phyloP scores from a whole-genome alignment of 1,140 invertebrate species.

The Tribolium madens region DNA sequence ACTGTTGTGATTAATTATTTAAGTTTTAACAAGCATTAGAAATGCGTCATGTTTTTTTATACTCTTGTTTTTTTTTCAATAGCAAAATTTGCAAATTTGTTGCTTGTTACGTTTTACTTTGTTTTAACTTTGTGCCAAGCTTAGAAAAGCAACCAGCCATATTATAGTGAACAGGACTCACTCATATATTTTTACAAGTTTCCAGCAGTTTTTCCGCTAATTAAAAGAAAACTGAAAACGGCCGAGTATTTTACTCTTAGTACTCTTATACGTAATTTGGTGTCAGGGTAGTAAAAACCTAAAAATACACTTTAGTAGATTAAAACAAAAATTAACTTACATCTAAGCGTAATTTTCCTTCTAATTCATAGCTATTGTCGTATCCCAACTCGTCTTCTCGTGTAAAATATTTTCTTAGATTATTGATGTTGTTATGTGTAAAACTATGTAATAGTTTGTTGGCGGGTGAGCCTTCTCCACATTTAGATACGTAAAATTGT shows the following conservation, averaged over 20 bases:
- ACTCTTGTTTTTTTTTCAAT: slow-evolving; percentile 40
- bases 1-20: slow-evolving; percentile 63
- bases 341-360: slow-evolving; percentile 43
- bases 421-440: slow-evolving; percentile 59
- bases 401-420: slow-evolving; percentile 59
- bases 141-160: slow-evolving; percentile 54
- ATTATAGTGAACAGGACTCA: slow-evolving; percentile 42
- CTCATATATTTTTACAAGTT: slow-evolving; percentile 50
- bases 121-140: slow-evolving; percentile 56
- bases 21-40: slow-evolving; percentile 54
- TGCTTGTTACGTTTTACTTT: slow-evolving; percentile 39
- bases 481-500: slow-evolving; percentile 65
- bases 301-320: slow-evolving; percentile 51
- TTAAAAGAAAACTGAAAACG: slow-evolving; percentile 52
- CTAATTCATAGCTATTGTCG: slow-evolving; percentile 47
- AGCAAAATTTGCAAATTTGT: slow-evolving; percentile 5
- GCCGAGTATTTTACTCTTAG: slow-evolving; percentile 64
- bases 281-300: slow-evolving; percentile 65
- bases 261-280: slow-evolving; percentile 67
- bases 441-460: slow-evolving; percentile 55
- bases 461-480: slow-evolving; percentile 47
- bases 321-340: slow-evolving; percentile 43
- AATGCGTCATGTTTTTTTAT: slow-evolving; percentile 47
- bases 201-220: slow-evolving; percentile 43
- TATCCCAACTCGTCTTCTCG: slow-evolving; percentile 46